Conservation (phyloP, 1,140 invertebrate species). For the Eurosta solidaginis region DNA sequence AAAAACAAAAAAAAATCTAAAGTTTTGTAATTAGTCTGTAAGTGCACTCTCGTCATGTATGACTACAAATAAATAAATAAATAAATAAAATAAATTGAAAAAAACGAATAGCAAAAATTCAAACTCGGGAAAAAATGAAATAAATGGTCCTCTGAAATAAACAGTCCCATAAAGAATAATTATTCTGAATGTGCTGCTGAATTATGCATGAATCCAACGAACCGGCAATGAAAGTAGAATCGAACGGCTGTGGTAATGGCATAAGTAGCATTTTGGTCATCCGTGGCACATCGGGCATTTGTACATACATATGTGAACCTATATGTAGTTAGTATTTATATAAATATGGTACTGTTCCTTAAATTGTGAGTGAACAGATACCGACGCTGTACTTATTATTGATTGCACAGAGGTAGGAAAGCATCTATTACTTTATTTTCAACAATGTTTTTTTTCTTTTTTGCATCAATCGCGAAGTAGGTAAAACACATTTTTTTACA, state of each 20-base stretch:
- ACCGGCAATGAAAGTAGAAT: slow-evolving; percentile 3
- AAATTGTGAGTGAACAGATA: background rate
- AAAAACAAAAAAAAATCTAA: too few relatives aligned
- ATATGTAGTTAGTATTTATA: too few relatives aligned
- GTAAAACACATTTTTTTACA: background rate
- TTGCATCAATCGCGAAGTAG: background rate
- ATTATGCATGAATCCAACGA: slow-evolving; percentile 53
- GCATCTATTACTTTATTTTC: background rate
- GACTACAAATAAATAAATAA: too few relatives aligned
- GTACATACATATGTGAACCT: too few relatives aligned
- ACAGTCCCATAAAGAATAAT: slow-evolving; percentile 61
- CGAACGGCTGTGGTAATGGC: background rate
- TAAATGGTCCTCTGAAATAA: slow-evolving; percentile 61
- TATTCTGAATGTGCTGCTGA: slow-evolving; percentile 59
- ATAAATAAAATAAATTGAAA: background rate
- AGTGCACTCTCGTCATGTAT: too few relatives aligned
- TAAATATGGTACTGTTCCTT: too few relatives aligned
- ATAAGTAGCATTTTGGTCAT: slow-evolving; percentile 9
- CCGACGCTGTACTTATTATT: background rate
- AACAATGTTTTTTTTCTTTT: background rate
- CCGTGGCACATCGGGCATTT: background rate
- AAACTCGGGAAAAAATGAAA: slow-evolving; percentile 47
- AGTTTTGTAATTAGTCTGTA: too few relatives aligned
- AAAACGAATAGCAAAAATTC: background rate
- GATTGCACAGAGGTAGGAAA: background rate